A percentile compares a stretch with the other conserved stretches of the same genome.
These are phyloP conservation scores for Philaethria dido DNA, from an alignment of 2,888 invertebrate species.

Conservation along the genomic window DNA sequence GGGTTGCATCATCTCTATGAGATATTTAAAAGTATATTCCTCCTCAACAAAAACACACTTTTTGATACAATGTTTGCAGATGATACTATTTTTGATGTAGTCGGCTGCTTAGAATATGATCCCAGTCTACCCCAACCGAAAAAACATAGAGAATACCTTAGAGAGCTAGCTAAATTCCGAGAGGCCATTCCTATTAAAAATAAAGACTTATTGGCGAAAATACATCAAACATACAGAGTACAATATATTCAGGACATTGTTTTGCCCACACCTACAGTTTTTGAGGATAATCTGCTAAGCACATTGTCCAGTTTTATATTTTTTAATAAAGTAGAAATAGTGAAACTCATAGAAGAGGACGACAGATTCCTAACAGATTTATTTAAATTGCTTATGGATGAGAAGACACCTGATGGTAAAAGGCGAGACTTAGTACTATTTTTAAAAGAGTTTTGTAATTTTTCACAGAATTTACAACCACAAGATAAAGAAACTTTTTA, in stretches of 20 bases:
- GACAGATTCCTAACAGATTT: conserved; percentile 97
- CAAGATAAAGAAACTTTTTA: conserved; percentile 99
- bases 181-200: conserved; percentile 98
- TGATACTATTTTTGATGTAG: conserved; percentile 98
- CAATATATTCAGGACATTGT: conserved; percentile 99
- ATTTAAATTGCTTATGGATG: conserved; percentile 96
- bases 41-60: conserved; percentile 97
- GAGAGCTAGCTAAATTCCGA: conserved; percentile 94
- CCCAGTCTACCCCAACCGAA: conserved; percentile 93
- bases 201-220: conserved; percentile 97
- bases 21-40: conserved; percentile 99
- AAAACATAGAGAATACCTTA: conserved; percentile 97
- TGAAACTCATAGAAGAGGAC: conserved; percentile 98
- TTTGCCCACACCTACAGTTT: conserved; percentile 98
- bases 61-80: conserved; percentile 99
- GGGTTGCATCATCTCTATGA: conserved; percentile 98
- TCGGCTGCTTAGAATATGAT: conserved; percentile 99
- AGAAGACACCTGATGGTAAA: conserved; percentile 92
- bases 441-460: conserved; percentile 99
- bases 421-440: conserved; percentile 97
- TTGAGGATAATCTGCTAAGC: conserved; percentile 99
- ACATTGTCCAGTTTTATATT: conserved; percentile 99
- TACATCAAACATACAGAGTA: conserved; percentile 99
- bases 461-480: conserved; percentile 98
- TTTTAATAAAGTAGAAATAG: conserved; percentile 99